Base-by-base conservation (phyloP, 2,888 invertebrate species). In the Nemapogon koenigi region DNA sequence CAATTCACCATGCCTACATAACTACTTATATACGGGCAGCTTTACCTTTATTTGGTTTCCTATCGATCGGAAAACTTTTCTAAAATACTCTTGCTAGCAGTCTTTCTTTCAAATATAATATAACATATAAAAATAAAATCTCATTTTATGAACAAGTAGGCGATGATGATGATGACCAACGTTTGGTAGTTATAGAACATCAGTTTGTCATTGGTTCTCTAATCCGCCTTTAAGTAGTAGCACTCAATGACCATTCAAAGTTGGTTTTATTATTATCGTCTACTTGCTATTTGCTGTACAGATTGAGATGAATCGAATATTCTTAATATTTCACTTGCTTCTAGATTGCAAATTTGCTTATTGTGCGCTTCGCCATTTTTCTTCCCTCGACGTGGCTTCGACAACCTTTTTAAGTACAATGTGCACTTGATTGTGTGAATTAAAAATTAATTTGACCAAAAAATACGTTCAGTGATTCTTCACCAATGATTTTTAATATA, bases 401-500 rank as follows among this genome's bases (percentile, higher is more conserved):
- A 76, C 64, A 18, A 6, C 28, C 19, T 37, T 47, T 28, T 46
- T 43, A 32, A 49, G 47, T 45, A 33, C 16, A 35, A 44, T 43
- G 40, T 42, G 48, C 68, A 70, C 64, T 73, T 62, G 70, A 75
- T 78, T 73, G 66, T 50, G 57, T 60, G 72, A 73, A 70, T 50
- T 53, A 53, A 56, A 68, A 57, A 49, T 43, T 42, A 43, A 38
- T 42, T 43, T 45, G 40, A 51, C 46, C 16, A 31, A 52, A 56
- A 55, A 53, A 46, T 58, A 60, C 16, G 64, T 73, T 70, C 72
- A 72, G 73, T 76, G 73, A 75, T 75, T 57, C 49, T 56, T 69
- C 73, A 68, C 73, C 75, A 73, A 76, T 75, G 75, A 75, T 68
- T 64, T n/a, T 66, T 63, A 62, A 61, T 66, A 65, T 71, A 71